Evolutionary conservation across 2,888 invertebrate species (phyloP).

Genomic region (Drosophila niveifrons): DNA sequence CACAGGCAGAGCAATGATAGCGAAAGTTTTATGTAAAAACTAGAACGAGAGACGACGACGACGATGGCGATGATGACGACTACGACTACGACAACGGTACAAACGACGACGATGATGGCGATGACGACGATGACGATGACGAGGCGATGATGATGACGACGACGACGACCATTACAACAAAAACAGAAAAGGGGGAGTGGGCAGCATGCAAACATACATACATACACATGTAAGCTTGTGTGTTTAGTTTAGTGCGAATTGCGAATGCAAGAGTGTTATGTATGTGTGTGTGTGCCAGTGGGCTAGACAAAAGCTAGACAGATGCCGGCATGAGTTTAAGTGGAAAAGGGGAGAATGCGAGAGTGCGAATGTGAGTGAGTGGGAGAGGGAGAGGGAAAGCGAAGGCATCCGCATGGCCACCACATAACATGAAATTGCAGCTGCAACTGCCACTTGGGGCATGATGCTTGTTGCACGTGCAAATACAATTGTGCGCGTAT

Average conservation of each 20-base stretch:
- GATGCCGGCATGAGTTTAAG: constrained; percentile 29
- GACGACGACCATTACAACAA: constrained; percentile 59
- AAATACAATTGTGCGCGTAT: background rate
- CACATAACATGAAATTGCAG: background rate
- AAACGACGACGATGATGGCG: constrained; percentile 25
- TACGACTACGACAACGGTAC: background rate
- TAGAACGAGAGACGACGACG: constrained; percentile 58
- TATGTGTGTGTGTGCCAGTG: constrained; percentile 57
- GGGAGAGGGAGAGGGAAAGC: background rate
- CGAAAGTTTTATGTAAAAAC: constrained; percentile 80
- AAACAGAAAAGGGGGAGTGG: constrained; percentile 42
- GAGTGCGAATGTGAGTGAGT: background rate
- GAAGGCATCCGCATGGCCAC: background rate
- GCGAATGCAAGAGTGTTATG: background rate
- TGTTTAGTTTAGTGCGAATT: constrained; percentile 17
- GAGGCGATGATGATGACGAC: constrained; percentile 16
- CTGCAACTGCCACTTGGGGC: background rate
- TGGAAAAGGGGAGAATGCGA: background rate
- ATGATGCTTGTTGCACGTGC: too few species aligned
- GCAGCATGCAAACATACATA: background rate
- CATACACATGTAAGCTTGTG: background rate
- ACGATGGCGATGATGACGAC: constrained; percentile 28
- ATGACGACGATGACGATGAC: constrained; percentile 35
- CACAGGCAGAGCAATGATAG: constrained; percentile 52
- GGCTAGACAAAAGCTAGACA: constrained; percentile 76